Conservation (phyloP, 1,140 invertebrate genomes). For the Drosophila baimaii region DNA sequence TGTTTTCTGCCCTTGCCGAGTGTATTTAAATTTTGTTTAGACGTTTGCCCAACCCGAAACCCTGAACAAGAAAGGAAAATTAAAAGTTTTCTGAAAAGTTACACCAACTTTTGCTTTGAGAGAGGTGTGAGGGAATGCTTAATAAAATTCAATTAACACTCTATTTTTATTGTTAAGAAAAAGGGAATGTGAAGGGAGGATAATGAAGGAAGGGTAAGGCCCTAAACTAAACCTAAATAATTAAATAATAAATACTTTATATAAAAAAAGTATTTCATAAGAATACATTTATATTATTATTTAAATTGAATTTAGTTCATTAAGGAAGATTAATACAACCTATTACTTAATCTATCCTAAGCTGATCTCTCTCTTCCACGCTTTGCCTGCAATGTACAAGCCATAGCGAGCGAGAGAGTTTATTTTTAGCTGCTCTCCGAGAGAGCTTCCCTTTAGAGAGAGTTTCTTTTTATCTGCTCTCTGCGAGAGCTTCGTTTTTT, state of each 20-base stretch:
- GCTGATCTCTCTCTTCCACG: too few relatives aligned
- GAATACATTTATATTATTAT: too few relatives aligned
- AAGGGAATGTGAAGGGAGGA: too few relatives aligned
- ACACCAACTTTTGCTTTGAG: background rate
- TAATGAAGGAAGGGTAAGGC: slow-evolving; percentile 2
- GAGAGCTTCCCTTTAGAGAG: too few relatives aligned
- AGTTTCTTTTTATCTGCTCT: background rate
- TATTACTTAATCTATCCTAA: too few relatives aligned
- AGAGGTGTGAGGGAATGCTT: slow-evolving; percentile 7
- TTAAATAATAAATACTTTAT: background rate
- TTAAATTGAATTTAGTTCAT: too few relatives aligned
- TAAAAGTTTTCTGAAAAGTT: slow-evolving; percentile 10
- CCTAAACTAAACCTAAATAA: background rate
- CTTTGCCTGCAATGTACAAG: too few relatives aligned
- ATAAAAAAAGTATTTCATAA: too few relatives aligned
- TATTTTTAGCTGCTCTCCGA: background rate
- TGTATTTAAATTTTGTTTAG: slow-evolving; percentile 34
- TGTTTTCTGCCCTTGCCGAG: slow-evolving; percentile 32
- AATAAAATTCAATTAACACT: slow-evolving; percentile 10
- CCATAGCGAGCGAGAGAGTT: too few relatives aligned
- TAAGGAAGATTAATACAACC: too few relatives aligned
- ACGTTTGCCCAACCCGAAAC: slow-evolving; percentile 10
- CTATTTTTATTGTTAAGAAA: slow-evolving; percentile 4
- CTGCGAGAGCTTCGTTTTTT: too few relatives aligned
- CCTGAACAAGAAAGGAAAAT: slow-evolving; percentile 7